Evolutionary conservation across 2,113 vertebrate species (phyloP).

Genomic region (Podarcis raffonei): DNA sequence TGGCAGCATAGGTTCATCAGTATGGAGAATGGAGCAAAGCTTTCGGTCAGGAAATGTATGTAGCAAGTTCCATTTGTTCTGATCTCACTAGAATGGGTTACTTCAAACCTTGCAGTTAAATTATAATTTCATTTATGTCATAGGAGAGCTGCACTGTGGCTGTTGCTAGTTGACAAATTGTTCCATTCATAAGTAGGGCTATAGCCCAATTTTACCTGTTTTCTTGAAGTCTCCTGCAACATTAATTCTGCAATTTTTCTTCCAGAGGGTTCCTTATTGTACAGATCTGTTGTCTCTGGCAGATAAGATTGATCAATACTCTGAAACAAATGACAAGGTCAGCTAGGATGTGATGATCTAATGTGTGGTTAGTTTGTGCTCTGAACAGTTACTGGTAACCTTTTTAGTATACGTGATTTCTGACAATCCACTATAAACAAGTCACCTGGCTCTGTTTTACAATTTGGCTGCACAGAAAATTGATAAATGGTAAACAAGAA

Average conservation of each 20-base stretch:
- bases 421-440: background rate
- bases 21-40: background rate
- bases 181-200: background rate
- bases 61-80: background rate
- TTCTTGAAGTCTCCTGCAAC: background rate
- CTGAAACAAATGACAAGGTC: background rate
- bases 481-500: background rate
- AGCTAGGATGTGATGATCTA: background rate
- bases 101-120: background rate
- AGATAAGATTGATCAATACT: constrained; percentile 43
- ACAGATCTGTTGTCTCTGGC: constrained; percentile 24
- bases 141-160: background rate
- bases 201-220: background rate
- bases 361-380: background rate
- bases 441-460: too few species aligned
- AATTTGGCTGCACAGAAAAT: background rate
- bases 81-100: background rate
- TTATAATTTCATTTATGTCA: background rate
- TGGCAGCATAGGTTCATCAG: too few species aligned
- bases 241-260: constrained; percentile 36
- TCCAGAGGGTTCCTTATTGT: constrained; percentile 4
- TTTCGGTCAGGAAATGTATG: too few species aligned
- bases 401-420: background rate
- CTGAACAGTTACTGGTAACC: background rate
- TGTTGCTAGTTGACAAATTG: background rate